These are phyloP conservation scores for Chloroclystis v-ata DNA, from an alignment of 2,888 invertebrate genomes.

Conservation along the genomic window DNA sequence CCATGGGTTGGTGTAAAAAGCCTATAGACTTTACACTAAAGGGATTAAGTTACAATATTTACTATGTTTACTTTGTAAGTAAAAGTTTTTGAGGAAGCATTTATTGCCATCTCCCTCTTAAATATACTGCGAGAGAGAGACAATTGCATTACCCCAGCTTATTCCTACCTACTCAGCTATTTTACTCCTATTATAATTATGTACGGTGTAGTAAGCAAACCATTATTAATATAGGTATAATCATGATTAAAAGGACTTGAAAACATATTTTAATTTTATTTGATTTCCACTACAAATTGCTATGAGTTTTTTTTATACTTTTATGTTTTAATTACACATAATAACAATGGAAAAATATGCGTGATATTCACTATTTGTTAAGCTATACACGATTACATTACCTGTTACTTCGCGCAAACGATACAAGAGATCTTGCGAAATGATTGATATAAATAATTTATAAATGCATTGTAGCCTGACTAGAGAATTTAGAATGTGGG, in stretches of 20 bases:
- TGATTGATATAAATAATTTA: slow-evolving; percentile 55
- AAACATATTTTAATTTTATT: slow-evolving; percentile 25
- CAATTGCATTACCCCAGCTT: slow-evolving; percentile 11
- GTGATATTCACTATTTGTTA: slow-evolving; percentile 54
- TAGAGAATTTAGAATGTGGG: slow-evolving; percentile 62
- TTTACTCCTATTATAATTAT: slow-evolving; percentile 21
- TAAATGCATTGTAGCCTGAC: slow-evolving; percentile 72
- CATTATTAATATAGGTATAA: slow-evolving; percentile 26
- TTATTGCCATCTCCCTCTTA: slow-evolving; percentile 13
- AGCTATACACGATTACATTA: slow-evolving; percentile 50
- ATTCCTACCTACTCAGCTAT: slow-evolving; percentile 15
- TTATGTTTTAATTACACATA: slow-evolving; percentile 25
- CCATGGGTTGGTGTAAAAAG: slow-evolving; percentile 13
- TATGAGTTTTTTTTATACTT: slow-evolving; percentile 27
- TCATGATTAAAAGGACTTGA: slow-evolving; percentile 29
- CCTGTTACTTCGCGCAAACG: slow-evolving; percentile 64
- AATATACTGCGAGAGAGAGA: slow-evolving; percentile 12
- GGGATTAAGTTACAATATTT: slow-evolving; percentile 16
- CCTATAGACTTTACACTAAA: slow-evolving; percentile 13
- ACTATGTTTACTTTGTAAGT: slow-evolving; percentile 21
- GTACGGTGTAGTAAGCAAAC: slow-evolving; percentile 28
- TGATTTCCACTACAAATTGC: slow-evolving; percentile 17
- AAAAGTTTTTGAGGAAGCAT: slow-evolving; percentile 20
- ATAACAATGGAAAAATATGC: slow-evolving; percentile 69
- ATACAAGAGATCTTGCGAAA: slow-evolving; percentile 38